phyloP scores from a whole-genome alignment of 2,888 invertebrate species.

The Tipula vernalis region DNA sequence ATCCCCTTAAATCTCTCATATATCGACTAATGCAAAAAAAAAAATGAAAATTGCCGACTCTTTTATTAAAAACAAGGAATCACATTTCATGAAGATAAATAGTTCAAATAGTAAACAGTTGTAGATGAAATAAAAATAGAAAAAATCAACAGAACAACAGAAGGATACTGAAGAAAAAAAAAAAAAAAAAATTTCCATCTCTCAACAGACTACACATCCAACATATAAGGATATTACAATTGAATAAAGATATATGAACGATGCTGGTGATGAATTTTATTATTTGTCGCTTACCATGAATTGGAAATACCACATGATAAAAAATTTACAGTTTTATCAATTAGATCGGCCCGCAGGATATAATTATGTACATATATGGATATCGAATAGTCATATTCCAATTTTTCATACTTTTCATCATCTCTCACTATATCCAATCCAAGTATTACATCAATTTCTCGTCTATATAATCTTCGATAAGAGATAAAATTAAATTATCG shows the following conservation, averaged over 20 bases:
- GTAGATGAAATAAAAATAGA: not conserved
- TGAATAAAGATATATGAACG: not conserved
- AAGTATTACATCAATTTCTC: not conserved
- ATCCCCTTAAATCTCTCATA: not conserved
- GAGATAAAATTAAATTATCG: not conserved
- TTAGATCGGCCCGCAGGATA: not conserved
- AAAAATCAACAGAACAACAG: not conserved
- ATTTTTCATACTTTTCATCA: not conserved
- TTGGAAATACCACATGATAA: not conserved
- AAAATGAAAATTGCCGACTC: not conserved
- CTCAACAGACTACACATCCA: not conserved
- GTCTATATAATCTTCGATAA: not conserved
- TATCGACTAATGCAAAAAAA: not conserved
- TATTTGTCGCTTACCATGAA: not conserved
- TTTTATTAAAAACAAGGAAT: not conserved
- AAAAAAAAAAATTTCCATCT: not conserved
- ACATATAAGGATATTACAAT: not conserved
- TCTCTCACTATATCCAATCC: not conserved
- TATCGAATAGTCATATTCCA: not conserved
- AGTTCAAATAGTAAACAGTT: not conserved
- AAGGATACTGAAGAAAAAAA: not conserved
- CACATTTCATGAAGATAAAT: conserved; percentile 4
- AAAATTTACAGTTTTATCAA: not conserved
- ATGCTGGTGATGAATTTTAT: not conserved
- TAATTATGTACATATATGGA: not conserved